phyloP scores from a whole-genome alignment of 2,113 vertebrate species.

The Tetrao urogallus region DNA sequence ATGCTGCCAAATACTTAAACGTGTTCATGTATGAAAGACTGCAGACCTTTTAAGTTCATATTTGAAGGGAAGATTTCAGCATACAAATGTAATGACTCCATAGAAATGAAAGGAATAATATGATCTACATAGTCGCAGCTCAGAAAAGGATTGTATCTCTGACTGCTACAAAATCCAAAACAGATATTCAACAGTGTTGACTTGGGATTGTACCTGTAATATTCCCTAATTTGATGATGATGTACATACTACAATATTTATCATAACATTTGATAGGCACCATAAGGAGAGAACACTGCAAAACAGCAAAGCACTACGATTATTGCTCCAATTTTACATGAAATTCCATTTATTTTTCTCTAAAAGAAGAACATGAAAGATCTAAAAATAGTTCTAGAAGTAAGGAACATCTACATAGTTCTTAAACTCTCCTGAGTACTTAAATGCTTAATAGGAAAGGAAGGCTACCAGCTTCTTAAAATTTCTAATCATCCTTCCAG shows the following conservation, averaged over 20 bases:
- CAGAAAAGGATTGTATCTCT: background rate
- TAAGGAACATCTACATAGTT: background rate
- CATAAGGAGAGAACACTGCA: background rate
- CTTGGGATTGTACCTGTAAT: background rate
- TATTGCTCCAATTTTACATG: background rate
- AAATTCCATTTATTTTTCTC: background rate
- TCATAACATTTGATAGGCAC: background rate
- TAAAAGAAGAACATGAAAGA: background rate
- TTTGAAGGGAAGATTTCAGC: background rate
- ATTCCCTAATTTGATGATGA: background rate
- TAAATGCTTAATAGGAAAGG: background rate
- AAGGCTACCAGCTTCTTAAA: background rate
- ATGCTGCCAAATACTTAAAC: background rate
- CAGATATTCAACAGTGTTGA: background rate
- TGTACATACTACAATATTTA: rapidly evolving
- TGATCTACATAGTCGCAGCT: background rate
- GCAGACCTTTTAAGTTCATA: background rate
- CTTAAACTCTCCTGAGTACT: background rate
- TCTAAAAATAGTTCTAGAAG: background rate
- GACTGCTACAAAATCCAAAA: background rate
- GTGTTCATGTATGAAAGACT: background rate
- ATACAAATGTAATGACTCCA: background rate
- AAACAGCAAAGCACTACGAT: background rate
- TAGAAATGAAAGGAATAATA: background rate
- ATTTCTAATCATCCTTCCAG: background rate